Evolutionary conservation across 2,888 invertebrate genomes (phyloP).

Genomic region (Amphipoea oculea): DNA sequence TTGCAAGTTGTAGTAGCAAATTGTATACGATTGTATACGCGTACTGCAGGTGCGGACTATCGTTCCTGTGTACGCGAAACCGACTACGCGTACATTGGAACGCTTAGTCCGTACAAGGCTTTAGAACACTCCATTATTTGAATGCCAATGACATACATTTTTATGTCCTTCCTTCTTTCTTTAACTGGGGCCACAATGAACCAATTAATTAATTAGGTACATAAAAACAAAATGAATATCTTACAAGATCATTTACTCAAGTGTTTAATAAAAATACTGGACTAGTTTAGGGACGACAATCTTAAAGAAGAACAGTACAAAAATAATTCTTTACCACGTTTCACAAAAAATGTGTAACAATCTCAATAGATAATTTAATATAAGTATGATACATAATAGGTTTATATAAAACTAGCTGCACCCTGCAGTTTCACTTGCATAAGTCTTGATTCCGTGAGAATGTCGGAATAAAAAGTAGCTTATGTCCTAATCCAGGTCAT

Average conservation of each 20-base stretch:
- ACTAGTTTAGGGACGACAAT: conserved; percentile 41
- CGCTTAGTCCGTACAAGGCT: too few species aligned
- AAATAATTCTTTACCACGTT: too few species aligned
- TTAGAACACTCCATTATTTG: background rate
- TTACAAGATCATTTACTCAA: conserved; percentile 29
- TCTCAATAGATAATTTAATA: conserved; percentile 2
- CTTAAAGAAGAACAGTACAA: conserved; percentile 7
- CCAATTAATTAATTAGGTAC: background rate
- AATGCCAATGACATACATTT: background rate
- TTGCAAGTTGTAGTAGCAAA: too few species aligned
- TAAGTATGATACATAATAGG: background rate
- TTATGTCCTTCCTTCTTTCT: background rate
- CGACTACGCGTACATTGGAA: too few species aligned
- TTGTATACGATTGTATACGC: too few species aligned
- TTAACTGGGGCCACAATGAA: background rate
- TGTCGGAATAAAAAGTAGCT: background rate
- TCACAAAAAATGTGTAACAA: background rate
- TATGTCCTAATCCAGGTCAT: background rate
- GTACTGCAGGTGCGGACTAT: too few species aligned
- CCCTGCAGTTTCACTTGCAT: background rate
- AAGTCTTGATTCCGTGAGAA: background rate
- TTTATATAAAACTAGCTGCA: background rate
- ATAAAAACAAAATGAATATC: conserved; percentile 9
- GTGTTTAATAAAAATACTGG: conserved; percentile 28
- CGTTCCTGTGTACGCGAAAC: too few species aligned